phyloP scores from a whole-genome alignment of 2,113 vertebrate genomes.

The Neoarius graeffei region DNA sequence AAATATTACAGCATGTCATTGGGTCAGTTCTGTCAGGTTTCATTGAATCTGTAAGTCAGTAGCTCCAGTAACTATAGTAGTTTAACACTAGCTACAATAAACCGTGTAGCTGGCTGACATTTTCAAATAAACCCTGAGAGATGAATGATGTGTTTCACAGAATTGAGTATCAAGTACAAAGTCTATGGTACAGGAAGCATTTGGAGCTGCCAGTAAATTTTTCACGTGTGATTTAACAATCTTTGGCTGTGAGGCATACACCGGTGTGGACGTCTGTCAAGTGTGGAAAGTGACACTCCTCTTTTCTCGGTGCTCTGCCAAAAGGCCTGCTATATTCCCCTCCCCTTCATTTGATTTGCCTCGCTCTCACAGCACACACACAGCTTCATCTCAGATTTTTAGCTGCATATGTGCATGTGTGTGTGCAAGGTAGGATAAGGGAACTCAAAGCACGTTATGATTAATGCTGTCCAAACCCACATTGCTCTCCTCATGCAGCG shows the following conservation, averaged over 20 bases:
- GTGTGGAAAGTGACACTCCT: conserved; percentile 37
- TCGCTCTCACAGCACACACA: not conserved
- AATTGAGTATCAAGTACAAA: conserved; percentile 4
- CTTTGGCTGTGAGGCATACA: conserved; percentile 31
- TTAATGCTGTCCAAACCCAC: conserved; percentile 54
- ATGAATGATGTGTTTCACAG: conserved; percentile 36
- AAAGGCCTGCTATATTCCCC: conserved; percentile 21
- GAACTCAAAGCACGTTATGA: conserved; percentile 53
- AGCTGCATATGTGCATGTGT: not conserved
- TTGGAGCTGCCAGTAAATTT: conserved; percentile 31
- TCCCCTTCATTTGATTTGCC: conserved; percentile 13
- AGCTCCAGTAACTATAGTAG: not conserved
- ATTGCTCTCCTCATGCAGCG: conserved; percentile 26
- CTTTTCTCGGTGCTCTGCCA: conserved; percentile 14
- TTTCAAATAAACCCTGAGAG: conserved; percentile 40
- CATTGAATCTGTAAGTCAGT: conserved; percentile 2
- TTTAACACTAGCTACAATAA: conserved; percentile 17
- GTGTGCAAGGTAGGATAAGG: conserved; percentile 34
- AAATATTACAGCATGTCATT: not conserved
- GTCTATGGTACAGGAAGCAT: conserved; percentile 22
- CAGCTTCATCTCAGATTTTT: conserved; percentile 7
- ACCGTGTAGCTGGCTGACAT: conserved; percentile 17
- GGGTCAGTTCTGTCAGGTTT: not conserved
- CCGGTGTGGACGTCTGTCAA: conserved; percentile 43
- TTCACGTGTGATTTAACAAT: conserved; percentile 47